Evolutionary conservation across 2,888 invertebrate genomes (phyloP), one percentile per base, ranked within the genome.

Genomic region (Zonitis immaculata): DNA sequence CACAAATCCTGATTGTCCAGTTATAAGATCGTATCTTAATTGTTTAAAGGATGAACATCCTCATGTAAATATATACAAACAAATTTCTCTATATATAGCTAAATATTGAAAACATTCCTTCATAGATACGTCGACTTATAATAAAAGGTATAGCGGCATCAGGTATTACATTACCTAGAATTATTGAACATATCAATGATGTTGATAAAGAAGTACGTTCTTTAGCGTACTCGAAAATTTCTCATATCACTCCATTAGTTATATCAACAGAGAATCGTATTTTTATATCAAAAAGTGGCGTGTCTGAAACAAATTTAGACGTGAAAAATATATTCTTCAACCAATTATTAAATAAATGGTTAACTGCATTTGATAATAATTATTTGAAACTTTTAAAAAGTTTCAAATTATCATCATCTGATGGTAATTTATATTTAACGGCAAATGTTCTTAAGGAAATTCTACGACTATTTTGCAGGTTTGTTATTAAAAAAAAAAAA

Each of bases 11-110:
- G 81, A 87, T 28, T 93, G 93, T 70, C 85, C 85, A 1, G 86
- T 94, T 0, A 85, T 91, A 0, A 82, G 85, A 63, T 82, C 86
- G 0, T 90, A 87, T 42, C 85, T 91, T 72, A 88, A 86, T 0
- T 84, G 88, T 42, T 87, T 86, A 62, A 81, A 81, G 16, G 80
- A 82, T 16, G 1, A 16, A 3, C 35, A 16, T n/a, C n/a, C n/a
- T 45, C 87, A 89, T 1, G 82, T 84, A 0, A 82, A 82, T 57
- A 86, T 91, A 58, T 58, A 45, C 25, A n/a, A n/a, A n/a, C n/a
- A n/a, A n/a, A 14, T 6, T 14, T 11, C 16, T 39, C 16, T n/a
- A n/a, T n/a, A n/a, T n/a, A 25, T 22, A 6, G 9, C 25, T 8
- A 22, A 22, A 22, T 22, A 3, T 42, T 44, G 46, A 16, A 49